phyloP scores from a whole-genome alignment of 2,797 vertebrate species.

The Phoeniculus purpureus region DNA sequence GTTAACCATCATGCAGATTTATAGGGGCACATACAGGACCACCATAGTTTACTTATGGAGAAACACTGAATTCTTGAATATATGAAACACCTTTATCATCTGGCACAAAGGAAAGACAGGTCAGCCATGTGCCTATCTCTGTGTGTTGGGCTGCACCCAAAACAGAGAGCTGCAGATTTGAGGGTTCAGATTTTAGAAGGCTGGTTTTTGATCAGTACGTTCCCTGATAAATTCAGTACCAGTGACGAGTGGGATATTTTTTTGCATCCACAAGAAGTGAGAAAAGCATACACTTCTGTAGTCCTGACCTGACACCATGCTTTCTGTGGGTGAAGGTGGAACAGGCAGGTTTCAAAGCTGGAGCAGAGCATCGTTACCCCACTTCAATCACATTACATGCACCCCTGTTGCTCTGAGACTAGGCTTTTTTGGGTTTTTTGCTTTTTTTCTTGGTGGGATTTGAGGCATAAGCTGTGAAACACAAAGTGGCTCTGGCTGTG shows the following conservation, averaged over 20 bases:
- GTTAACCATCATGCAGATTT: background rate
- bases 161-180: background rate
- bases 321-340: background rate
- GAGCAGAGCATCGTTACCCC: background rate
- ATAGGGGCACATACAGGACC: background rate
- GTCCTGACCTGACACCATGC: background rate
- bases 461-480: constrained; percentile 12
- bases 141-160: background rate
- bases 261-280: background rate
- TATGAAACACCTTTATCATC: background rate
- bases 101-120: background rate
- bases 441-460: constrained; percentile 10
- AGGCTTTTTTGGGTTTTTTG: background rate
- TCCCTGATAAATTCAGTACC: background rate
- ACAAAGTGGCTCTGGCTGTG: background rate
- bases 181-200: background rate
- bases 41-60: background rate
- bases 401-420: background rate
- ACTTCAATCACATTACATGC: background rate
- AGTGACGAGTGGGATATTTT: background rate
- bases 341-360: background rate
- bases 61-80: background rate
- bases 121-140: background rate
- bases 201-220: background rate
- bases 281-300: background rate